These are phyloP conservation scores for Seriola dumerili DNA, from an alignment of 2,113 vertebrate species.

Conservation along the genomic window DNA sequence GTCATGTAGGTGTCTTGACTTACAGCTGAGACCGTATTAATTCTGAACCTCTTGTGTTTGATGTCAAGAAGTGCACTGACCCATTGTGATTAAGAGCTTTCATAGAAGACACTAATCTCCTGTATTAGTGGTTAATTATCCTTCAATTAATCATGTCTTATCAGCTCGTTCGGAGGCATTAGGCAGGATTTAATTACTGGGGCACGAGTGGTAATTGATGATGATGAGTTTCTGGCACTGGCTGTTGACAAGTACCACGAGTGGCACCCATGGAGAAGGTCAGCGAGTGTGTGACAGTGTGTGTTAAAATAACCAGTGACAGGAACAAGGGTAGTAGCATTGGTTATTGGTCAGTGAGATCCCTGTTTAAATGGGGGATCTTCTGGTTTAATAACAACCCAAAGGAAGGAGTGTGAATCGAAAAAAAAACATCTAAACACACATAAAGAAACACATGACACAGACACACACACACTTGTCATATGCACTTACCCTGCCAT, in stretches of 20 bases:
- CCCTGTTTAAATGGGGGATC: neutral
- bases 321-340: neutral
- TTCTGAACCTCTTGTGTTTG: constrained; percentile 31
- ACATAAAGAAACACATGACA: neutral
- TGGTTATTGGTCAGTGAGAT: neutral
- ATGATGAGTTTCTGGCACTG: constrained; percentile 73
- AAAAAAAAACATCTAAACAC: neutral
- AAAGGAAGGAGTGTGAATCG: neutral
- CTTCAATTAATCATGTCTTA: constrained; percentile 77
- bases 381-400: neutral
- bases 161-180: constrained; percentile 75
- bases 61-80: constrained; percentile 55
- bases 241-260: constrained; percentile 62
- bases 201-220: constrained; percentile 71
- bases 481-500: constrained; percentile 90
- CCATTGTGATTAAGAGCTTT: constrained; percentile 59
- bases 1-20: neutral
- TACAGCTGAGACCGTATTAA: constrained; percentile 8
- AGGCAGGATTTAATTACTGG: constrained; percentile 80
- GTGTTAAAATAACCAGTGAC: constrained; percentile 25
- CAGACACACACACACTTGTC: neutral
- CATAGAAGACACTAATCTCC: constrained; percentile 64
- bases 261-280: constrained; percentile 47
- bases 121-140: constrained; percentile 72
- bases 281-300: constrained; percentile 43